These are phyloP conservation scores for Serinus canaria DNA, from an alignment of 2,113 vertebrate genomes.

Conservation along the genomic window DNA sequence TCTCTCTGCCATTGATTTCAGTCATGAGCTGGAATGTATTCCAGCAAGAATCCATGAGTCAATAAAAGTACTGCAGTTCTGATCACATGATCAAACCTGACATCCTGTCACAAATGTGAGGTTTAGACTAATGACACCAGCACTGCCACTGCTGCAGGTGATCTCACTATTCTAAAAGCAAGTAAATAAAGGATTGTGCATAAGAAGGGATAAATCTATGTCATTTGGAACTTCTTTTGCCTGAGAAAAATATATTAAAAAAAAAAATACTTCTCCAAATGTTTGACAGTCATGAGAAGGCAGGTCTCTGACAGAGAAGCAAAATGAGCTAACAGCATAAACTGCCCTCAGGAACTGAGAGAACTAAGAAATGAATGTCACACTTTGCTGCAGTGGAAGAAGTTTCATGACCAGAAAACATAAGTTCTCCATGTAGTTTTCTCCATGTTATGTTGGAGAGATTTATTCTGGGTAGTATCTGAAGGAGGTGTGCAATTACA, in stretches of 20 bases:
- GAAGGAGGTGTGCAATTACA: not conserved
- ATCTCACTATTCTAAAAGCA: not conserved
- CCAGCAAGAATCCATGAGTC: not conserved
- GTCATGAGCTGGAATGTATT: not conserved
- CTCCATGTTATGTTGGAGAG: not conserved
- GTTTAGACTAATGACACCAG: not conserved
- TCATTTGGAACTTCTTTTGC: slow-evolving; percentile 44
- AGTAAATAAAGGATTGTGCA: slow-evolving; percentile 14
- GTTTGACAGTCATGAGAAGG: slow-evolving; percentile 32
- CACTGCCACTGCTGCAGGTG: not conserved
- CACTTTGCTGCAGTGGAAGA: slow-evolving; percentile 44
- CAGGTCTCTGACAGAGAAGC: slow-evolving; percentile 55
- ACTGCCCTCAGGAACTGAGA: slow-evolving; percentile 33
- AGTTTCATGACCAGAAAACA: slow-evolving; percentile 59
- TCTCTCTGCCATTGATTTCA: not conserved
- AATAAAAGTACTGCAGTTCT: not conserved
- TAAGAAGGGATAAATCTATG: not conserved
- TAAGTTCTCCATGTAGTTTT: not conserved
- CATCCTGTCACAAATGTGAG: not conserved
- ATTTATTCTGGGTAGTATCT: slow-evolving; percentile 26
- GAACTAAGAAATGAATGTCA: slow-evolving; percentile 52
- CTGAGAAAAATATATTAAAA: not conserved
- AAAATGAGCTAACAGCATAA: slow-evolving; percentile 64
- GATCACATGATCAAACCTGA: not conserved
- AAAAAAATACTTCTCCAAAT: not conserved